Evolutionary conservation across 2,113 vertebrate species (phyloP), one percentile per base, ranked within the genome.

Genomic region (Lampris megalopsis): DNA sequence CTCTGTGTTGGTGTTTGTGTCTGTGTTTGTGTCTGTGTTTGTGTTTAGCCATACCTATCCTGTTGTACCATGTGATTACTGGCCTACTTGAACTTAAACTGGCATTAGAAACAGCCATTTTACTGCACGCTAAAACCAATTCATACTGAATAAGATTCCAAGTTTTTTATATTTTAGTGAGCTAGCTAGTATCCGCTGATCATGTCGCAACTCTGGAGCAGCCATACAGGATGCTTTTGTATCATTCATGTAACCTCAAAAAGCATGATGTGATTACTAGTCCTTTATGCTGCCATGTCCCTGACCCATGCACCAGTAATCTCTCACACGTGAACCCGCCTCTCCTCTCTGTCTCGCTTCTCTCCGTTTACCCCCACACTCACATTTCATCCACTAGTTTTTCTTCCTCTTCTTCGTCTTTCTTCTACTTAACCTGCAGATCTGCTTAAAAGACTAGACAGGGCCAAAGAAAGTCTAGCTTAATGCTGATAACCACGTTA

Each of bases 381-480:
- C 63, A 68, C 86, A 85, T 79, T 83, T 77, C 63, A 24, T 68
- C 57, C 60, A 62, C 11, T 88, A 24, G 24, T 24, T 24, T 24
- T 24, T 24, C 24, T 24, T 24, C 24, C 24, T 24, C 24, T 24
- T 24, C 24, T 89, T 77, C 43, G n/a, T 82, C 43, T 82, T 77
- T 73, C 42, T 69, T 40, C 80, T 50, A 49, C 80, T 86, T 88
- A 86, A 87, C 79, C 74, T 41, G 69, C 1, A 82, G 88, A 92
- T 82, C 91, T 81, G 72, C 89, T 90, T 88, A 87, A 82, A 63
- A 11, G 71, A 47, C 69, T 81, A 81, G 78, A 87, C 74, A 9
- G 63, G 68, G 80, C 81, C 52, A 63, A 68, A 69, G 81, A 43
- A 60, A 41, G 79, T 66, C 68, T n/a, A 71, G 88, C 81, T 88